phyloP scores from a whole-genome alignment of 2,113 vertebrate genomes.

The Phocoena phocoena region DNA sequence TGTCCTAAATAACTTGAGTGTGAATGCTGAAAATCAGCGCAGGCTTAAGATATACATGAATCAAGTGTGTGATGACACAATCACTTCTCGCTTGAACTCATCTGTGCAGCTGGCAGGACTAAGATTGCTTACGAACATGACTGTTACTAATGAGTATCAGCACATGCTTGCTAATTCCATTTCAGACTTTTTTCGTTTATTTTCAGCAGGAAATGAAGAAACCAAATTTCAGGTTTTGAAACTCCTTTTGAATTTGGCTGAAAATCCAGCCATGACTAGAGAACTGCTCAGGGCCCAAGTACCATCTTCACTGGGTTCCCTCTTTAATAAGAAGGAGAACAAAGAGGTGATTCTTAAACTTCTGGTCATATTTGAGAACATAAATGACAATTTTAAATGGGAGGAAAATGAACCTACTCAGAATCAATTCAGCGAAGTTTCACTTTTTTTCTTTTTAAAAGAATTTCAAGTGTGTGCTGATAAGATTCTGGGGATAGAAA shows the following conservation, averaged over 20 bases:
- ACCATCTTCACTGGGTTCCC: conserved; percentile 88
- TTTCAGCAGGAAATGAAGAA: conserved; percentile 90
- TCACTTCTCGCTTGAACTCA: conserved; percentile 93
- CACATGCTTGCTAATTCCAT: conserved; percentile 88
- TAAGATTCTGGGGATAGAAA: conserved; percentile 88
- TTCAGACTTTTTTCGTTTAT: conserved; percentile 89
- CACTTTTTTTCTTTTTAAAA: conserved; percentile 89
- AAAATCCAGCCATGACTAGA: conserved; percentile 91
- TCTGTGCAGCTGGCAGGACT: conserved; percentile 94
- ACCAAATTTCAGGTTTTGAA: conserved; percentile 94
- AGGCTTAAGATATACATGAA: conserved; percentile 92
- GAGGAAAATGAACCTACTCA: conserved; percentile 74
- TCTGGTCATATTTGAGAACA: conserved; percentile 88
- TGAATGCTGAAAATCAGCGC: conserved; percentile 95
- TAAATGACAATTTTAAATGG: conserved; percentile 83
- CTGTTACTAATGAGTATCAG: conserved; percentile 93
- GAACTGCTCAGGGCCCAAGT: conserved; percentile 93
- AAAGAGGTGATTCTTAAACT: conserved; percentile 90
- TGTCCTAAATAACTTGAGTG: conserved; percentile 95
- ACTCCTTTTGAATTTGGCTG: conserved; percentile 95
- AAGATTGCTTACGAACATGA: conserved; percentile 94
- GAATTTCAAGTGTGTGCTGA: conserved; percentile 86
- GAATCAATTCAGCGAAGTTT: conserved; percentile 86
- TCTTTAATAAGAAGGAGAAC: conserved; percentile 88
- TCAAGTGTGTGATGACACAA: conserved; percentile 88